Base-by-base conservation (phyloP, 2,888 invertebrate species). In the Dusona sp. region DNA sequence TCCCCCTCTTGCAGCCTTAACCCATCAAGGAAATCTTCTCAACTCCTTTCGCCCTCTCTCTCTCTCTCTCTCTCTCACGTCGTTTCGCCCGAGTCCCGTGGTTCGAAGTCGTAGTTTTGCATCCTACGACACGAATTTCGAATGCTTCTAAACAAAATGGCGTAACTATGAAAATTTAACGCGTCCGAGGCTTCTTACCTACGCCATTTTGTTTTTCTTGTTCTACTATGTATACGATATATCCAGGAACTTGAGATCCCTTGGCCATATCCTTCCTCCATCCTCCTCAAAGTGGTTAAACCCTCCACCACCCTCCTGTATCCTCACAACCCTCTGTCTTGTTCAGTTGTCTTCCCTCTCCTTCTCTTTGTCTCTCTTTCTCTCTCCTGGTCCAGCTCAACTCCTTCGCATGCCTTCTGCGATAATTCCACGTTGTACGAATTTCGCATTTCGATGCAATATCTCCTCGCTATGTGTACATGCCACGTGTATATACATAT, bases 401-500 rank as follows among this genome's bases (percentile, higher is more conserved):
- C 88, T 86, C 84, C 85, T 84, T 85, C 77, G 92, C 92, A 93
- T 93, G 92, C 92, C 92, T 92, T 91, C 89, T 91, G 79, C 84
- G 91, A 92, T 93, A 92, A 93, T 92, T 91, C 92, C 88, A 90
- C 90, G 91, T 91, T 91, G 89, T 90, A 91, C 91, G 91, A 91
- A 92, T 92, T 91, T 89, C 89, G 88, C 90, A 70, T 88, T 88
- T 89, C 86, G 84, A 89, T 88, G 88, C 88, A 88, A 89, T 90
- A 88, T 89, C 89, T 73, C 67, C 25, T 70, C 29, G 57, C 51
- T 54, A 51, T 72, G 25, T 45, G 51, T 64, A 64, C 29, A 61
- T 36, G 29, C 3, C 29, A 38, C 22, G 16, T 19, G 19, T 65
- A 42, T 51, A 54, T 38, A 48, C 25, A 67, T 61, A 65, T 83